These are phyloP conservation scores for Corapipo altera DNA, from an alignment of 2,113 vertebrate genomes.

Conservation along the genomic window DNA sequence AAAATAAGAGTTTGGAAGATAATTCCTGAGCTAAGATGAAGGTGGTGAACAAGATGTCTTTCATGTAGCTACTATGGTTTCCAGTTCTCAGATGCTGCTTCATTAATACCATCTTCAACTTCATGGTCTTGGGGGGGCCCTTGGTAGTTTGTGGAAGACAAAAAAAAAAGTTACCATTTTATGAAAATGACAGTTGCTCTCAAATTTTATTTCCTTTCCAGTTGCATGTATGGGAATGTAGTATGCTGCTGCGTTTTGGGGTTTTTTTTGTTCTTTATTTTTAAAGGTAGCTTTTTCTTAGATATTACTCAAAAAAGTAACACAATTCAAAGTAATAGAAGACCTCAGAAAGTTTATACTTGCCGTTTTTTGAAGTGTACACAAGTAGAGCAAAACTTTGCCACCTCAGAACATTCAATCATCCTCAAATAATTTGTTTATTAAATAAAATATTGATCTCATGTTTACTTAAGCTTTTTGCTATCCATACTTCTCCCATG, in stretches of 20 bases:
- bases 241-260: background rate
- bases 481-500: background rate
- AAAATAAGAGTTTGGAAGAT: background rate
- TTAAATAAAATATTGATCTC: background rate
- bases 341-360: background rate
- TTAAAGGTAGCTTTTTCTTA: background rate
- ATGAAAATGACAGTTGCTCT: background rate
- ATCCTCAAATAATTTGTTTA: background rate
- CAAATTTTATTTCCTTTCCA: background rate
- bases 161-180: background rate
- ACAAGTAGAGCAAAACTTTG: background rate
- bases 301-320: background rate
- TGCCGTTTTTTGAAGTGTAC: background rate
- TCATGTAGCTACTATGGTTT: background rate
- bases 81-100: background rate
- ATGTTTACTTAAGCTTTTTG: background rate
- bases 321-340: background rate
- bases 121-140: background rate
- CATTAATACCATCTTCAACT: background rate
- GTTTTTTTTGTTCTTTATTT: accelerated
- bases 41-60: background rate
- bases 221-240: background rate
- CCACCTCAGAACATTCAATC: background rate
- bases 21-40: background rate
- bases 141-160: background rate